Evolutionary conservation across 1,140 invertebrate species (phyloP).

Genomic region (Drosophila oshimai): DNA sequence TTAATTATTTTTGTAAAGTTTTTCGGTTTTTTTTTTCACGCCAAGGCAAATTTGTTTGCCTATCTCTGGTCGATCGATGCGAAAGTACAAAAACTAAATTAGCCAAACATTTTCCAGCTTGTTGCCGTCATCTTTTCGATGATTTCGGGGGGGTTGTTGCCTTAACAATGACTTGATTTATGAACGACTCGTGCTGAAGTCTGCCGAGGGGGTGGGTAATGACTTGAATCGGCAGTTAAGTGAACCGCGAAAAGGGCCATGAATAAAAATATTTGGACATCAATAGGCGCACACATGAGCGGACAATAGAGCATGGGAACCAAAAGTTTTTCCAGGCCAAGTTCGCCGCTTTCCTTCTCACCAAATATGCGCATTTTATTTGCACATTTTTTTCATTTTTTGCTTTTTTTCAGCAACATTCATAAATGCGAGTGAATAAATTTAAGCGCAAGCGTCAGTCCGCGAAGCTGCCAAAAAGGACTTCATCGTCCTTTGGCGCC

Average conservation of each 20-base stretch:
- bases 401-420: background rate
- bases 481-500: slow-evolving; percentile 54
- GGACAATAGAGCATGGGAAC: slow-evolving; percentile 52
- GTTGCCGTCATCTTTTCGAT: slow-evolving; percentile 63
- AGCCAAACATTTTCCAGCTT: slow-evolving; percentile 74
- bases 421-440: slow-evolving; percentile 53
- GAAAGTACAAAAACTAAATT: slow-evolving; percentile 53
- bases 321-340: slow-evolving; percentile 38
- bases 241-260: slow-evolving; percentile 78
- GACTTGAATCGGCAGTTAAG: slow-evolving; percentile 71
- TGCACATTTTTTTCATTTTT: slow-evolving; percentile 3
- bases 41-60: slow-evolving; percentile 37
- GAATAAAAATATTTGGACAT: slow-evolving; percentile 81
- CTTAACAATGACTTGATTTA: slow-evolving; percentile 75
- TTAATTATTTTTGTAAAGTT: slow-evolving; percentile 24
- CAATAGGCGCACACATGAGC: slow-evolving; percentile 58
- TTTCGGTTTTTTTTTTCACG: slow-evolving; percentile 5
- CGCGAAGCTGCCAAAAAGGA: slow-evolving; percentile 76
- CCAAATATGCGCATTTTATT: slow-evolving; percentile 26
- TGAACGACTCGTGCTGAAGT: slow-evolving; percentile 68
- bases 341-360: slow-evolving; percentile 10
- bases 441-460: slow-evolving; percentile 63
- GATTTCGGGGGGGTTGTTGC: background rate
- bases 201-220: slow-evolving; percentile 63
- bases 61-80: slow-evolving; percentile 11